A percentile compares a stretch with the other conserved stretches of the same genome.
phyloP scores from a whole-genome alignment of 2,113 vertebrate genomes.

The Pelvicachromis taeniatus region DNA sequence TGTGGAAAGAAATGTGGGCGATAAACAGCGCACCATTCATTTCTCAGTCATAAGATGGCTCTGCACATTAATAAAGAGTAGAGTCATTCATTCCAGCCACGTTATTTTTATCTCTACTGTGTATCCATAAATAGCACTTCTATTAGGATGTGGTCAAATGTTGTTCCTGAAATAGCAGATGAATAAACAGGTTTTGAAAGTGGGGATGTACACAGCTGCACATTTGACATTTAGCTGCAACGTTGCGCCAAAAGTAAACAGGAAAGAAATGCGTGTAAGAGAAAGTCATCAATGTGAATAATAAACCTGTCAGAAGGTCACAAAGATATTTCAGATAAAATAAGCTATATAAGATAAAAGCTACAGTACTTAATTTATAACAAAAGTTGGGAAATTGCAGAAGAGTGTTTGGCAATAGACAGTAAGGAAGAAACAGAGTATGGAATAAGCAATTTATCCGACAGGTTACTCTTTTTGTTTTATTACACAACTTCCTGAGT shows the following conservation, averaged over 20 bases:
- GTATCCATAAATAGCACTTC: not conserved
- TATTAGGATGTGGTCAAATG: not conserved
- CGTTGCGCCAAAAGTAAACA: not conserved
- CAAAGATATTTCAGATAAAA: not conserved
- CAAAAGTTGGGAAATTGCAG: not conserved
- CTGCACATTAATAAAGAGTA: not conserved
- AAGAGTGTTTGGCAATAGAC: not conserved
- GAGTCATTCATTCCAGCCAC: not conserved
- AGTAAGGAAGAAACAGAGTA: not conserved
- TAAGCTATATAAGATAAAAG: no score
- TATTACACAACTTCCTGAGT: not conserved
- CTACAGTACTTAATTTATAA: not conserved
- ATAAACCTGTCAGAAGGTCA: not conserved
- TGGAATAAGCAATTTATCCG: not conserved
- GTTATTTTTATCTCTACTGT: not conserved
- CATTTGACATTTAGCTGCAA: not conserved
- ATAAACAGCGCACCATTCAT: not conserved
- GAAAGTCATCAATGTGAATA: not conserved
- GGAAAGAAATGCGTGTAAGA: not conserved
- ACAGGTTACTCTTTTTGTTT: not conserved
- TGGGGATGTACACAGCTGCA: not conserved
- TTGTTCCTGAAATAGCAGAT: conserved; percentile 23
- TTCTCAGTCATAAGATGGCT: not conserved
- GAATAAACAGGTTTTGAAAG: not conserved
- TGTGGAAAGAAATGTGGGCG: not conserved